Percentiles rank a stretch among this genome's conserved stretches.
These are phyloP conservation scores for Drosophila cardini DNA, from an alignment of 1,140 invertebrate species.

Conservation along the genomic window DNA sequence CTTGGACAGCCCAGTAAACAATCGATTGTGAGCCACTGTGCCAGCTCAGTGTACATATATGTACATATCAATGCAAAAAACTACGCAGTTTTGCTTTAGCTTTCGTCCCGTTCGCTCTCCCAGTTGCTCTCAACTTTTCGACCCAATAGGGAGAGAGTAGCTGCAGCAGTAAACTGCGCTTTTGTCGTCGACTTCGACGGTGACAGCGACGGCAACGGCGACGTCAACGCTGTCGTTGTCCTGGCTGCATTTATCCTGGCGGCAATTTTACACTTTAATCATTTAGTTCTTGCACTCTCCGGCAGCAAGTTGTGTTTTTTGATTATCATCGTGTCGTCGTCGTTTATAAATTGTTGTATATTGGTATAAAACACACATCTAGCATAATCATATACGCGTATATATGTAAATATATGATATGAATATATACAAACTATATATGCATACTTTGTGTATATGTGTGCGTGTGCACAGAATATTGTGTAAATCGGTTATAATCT, in stretches of 20 bases:
- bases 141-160: constrained; percentile 25
- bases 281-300: constrained; percentile 85
- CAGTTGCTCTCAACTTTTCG: constrained; percentile 55
- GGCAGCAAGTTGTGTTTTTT: constrained; percentile 85
- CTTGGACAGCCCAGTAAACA: too few species aligned
- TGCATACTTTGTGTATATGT: not conserved
- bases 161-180: constrained; percentile 42
- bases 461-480: constrained; percentile 49
- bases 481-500: constrained; percentile 44
- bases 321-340: constrained; percentile 80
- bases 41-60: not conserved
- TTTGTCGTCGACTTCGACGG: constrained; percentile 1
- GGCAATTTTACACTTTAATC: constrained; percentile 78
- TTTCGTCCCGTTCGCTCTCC: constrained; percentile 40
- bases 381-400: constrained; percentile 25
- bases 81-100: constrained; percentile 71
- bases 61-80: constrained; percentile 50
- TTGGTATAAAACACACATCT: constrained; percentile 74
- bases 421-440: too few species aligned
- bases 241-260: constrained; percentile 81
- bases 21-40: constrained; percentile 3
- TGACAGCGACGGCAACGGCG: constrained; percentile 8
- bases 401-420: constrained; percentile 14
- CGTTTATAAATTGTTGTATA: constrained; percentile 83
- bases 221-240: constrained; percentile 52